Base-by-base conservation (phyloP, 2,888 invertebrate genomes). In the Drosophila conformis region DNA sequence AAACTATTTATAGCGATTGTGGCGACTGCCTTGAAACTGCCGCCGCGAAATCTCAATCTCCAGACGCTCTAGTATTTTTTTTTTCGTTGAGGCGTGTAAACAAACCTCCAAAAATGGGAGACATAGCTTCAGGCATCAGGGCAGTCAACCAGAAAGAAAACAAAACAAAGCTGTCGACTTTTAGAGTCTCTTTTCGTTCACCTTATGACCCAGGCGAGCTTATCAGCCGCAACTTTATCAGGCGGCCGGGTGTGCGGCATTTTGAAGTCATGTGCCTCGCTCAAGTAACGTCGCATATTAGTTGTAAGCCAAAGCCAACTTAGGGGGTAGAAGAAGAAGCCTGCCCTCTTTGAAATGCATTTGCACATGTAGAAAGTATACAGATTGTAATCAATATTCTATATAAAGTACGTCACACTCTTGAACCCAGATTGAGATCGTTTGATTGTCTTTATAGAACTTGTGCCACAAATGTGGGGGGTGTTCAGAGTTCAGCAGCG, bases 101-200 rank as follows among this genome's bases (percentile, higher is more conserved):
- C 78, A 83, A 87, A 89, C 89, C 73, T 89, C 78, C 79, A 66
- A 68, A 83, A 66, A 64, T 57, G 53, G 36, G 36, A 52, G 25
- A 25, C 46, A 2, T 15, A 15, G 33, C 33, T 0, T 31, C 31
- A 3, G 13, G 4, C 31, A 2, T 33, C 33, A 33, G 15, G 8
- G 15, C 46, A 46, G 61, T n/a, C 33, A 53, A 65, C 27, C 18
- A 65, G 27, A 61, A 33, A 13, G 35, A 52, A 48, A 60, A 61
- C 25, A 42, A 21, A 48, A 35, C 29, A 38, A 35, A 10, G n/a
- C 33, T 56, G 66, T 49, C 58, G 40, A 33, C 31, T 38, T 61
- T 57, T 52, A 27, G 60, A 59, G 61, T 76, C 76, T 58, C 72
- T 49, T 76, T 53, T 11, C 49, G n/a, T 51, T 27, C 48, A 48